Evolutionary conservation across 2,888 invertebrate genomes (phyloP).

Genomic region (Hydrotaea diabolus): DNA sequence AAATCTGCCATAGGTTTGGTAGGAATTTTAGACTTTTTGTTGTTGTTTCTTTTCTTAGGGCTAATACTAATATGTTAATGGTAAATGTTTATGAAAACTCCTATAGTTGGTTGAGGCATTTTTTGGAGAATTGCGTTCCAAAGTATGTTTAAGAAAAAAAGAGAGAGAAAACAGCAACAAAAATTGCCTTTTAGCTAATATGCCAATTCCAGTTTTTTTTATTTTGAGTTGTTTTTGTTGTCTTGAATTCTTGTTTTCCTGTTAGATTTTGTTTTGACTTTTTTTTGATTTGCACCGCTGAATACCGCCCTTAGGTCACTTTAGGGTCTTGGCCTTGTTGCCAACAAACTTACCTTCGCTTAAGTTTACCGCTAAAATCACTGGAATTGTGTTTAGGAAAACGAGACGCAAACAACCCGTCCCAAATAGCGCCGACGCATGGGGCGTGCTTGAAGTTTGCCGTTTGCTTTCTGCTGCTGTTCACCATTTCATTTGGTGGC

Average conservation of each 20-base stretch:
- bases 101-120: neutral
- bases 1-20: neutral
- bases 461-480: conserved; percentile 5
- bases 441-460: conserved; percentile 36
- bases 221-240: neutral
- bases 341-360: neutral
- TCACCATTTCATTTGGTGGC: neutral
- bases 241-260: too few species aligned
- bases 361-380: conserved; percentile 18
- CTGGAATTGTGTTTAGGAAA: conserved; percentile 7
- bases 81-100: neutral
- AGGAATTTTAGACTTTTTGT: neutral
- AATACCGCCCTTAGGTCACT: conserved; percentile 54
- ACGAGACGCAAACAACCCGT: neutral
- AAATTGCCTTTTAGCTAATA: conserved; percentile 49
- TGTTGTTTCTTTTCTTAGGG: neutral
- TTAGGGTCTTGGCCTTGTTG: neutral
- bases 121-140: neutral
- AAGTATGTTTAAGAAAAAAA: neutral
- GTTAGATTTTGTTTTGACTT: conserved; percentile 23
- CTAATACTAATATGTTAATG: conserved; percentile 5
- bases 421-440: conserved; percentile 40
- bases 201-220: conserved; percentile 53
- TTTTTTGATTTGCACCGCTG: conserved; percentile 49
- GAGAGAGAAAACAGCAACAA: neutral